phyloP scores from a whole-genome alignment of 2,797 vertebrate species.

The Mus spretus region DNA sequence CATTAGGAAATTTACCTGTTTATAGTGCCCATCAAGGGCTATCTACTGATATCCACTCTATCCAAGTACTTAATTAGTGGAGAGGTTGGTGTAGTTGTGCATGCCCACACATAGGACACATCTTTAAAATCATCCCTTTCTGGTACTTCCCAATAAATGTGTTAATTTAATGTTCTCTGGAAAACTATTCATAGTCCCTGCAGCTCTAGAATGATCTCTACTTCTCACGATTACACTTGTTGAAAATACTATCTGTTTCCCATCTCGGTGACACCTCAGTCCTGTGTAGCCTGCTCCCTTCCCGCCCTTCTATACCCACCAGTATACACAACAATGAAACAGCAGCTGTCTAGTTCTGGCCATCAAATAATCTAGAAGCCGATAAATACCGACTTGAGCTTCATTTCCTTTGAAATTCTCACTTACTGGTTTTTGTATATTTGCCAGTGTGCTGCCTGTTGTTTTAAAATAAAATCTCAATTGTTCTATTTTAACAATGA shows the following conservation, averaged over 20 bases:
- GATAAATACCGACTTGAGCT: neutral
- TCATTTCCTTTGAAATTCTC: neutral
- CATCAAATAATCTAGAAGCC: neutral
- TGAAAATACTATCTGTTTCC: neutral
- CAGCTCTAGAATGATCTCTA: neutral
- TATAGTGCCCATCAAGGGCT: neutral
- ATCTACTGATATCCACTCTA: neutral
- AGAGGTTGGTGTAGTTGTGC: neutral
- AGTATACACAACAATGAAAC: neutral
- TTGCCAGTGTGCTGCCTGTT: neutral
- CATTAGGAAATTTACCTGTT: constrained; percentile 9
- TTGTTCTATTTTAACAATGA: neutral
- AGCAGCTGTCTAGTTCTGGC: constrained; percentile 12
- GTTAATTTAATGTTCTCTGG: neutral
- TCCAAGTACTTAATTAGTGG: neutral
- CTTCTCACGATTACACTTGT: neutral
- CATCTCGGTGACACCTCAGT: neutral
- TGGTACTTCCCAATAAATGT: neutral
- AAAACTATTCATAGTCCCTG: neutral
- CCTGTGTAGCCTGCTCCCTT: neutral
- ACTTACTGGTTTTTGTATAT: neutral
- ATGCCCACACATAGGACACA: neutral
- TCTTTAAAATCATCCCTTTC: neutral
- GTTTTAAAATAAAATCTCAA: neutral
- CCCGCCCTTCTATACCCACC: neutral